Evolutionary conservation across 2,113 vertebrate genomes (phyloP).

Genomic region (Cavia aperea): DNA sequence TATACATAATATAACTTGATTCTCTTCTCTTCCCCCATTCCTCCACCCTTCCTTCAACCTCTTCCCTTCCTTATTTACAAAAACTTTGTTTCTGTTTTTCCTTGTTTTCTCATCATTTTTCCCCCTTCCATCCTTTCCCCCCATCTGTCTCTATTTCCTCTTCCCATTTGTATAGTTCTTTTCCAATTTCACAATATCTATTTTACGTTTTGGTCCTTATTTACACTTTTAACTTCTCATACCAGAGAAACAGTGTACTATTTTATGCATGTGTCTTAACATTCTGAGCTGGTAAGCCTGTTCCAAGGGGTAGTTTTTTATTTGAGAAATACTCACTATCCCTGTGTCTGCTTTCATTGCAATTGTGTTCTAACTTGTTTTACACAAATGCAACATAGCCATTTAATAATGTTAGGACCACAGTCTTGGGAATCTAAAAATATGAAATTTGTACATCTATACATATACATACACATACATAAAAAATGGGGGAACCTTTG

Average conservation of each 20-base stretch:
- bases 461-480: neutral
- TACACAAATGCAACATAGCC: neutral
- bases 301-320: neutral
- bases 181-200: neutral
- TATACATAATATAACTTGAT: neutral
- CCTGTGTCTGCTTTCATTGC: neutral
- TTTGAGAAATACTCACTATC: constrained; percentile 19
- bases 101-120: neutral
- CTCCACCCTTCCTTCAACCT: neutral
- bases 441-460: neutral
- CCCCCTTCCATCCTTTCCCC: neutral
- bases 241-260: neutral
- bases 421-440: constrained; percentile 1
- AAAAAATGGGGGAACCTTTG: neutral
- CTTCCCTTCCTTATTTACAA: neutral
- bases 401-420: neutral
- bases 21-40: no score
- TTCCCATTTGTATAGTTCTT: neutral
- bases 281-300: neutral
- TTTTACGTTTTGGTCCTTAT: neutral
- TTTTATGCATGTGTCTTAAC: neutral
- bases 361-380: constrained; percentile 26
- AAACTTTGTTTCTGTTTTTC: neutral
- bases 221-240: neutral
- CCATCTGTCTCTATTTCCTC: neutral